Conservation (phyloP, 2,797 vertebrate species). For the Heterohyrax brucei region DNA sequence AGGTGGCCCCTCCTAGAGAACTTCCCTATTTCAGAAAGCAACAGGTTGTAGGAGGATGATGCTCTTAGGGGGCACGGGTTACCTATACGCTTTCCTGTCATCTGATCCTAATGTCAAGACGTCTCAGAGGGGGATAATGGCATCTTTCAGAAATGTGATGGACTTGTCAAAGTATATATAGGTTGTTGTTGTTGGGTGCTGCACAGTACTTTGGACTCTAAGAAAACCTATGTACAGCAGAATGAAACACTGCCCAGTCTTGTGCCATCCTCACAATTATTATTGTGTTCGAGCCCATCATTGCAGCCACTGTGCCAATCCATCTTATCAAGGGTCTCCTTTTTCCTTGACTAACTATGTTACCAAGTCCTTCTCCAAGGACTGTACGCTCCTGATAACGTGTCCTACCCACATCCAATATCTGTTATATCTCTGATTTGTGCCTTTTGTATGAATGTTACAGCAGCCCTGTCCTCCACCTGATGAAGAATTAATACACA, state of each 20-base stretch:
- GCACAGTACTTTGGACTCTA: too few species aligned
- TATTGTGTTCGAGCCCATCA: too few species aligned
- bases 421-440: neutral
- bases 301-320: too few species aligned
- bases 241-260: too few species aligned
- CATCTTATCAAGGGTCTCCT: too few species aligned
- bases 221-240: too few species aligned
- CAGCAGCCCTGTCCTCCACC: neutral
- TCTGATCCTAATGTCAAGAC: neutral
- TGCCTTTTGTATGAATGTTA: neutral
- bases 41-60: neutral
- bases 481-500: neutral
- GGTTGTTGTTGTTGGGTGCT: too few species aligned
- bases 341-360: too few species aligned
- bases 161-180: neutral
- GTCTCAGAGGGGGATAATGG: slow-evolving; percentile 9
- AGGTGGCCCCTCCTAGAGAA: neutral
- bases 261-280: too few species aligned
- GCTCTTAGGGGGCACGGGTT: neutral
- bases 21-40: slow-evolving; percentile 37
- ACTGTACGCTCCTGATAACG: too few species aligned
- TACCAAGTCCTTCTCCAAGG: too few species aligned
- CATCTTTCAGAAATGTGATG: neutral
- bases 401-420: neutral
- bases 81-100: neutral